Evolutionary conservation across 2,113 vertebrate genomes (phyloP).

Genomic region (Uropsilus gracilis): DNA sequence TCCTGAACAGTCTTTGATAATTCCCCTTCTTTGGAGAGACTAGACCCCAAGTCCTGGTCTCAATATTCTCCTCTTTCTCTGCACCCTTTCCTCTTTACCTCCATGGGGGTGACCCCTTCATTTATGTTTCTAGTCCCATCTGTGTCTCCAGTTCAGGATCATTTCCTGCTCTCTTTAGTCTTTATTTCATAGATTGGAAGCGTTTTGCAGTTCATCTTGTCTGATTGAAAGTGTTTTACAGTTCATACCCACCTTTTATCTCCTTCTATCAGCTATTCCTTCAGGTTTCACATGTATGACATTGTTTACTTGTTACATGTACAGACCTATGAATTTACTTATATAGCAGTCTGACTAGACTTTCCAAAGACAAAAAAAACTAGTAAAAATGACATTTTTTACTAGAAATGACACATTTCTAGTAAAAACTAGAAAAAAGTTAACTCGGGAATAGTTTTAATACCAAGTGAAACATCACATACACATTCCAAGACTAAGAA

Average conservation of each 20-base stretch:
- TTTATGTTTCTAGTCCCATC: not conserved
- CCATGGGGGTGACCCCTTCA: not conserved
- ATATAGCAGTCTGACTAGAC: too few species aligned
- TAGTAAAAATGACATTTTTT: too few species aligned
- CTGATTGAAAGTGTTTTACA: not conserved
- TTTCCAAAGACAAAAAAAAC: too few species aligned
- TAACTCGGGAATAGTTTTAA: too few species aligned
- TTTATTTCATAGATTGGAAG: not conserved
- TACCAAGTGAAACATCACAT: too few species aligned
- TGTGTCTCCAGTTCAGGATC: not conserved
- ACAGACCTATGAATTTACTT: too few species aligned
- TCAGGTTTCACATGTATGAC: not conserved
- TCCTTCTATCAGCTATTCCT: not conserved
- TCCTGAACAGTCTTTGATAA: not conserved
- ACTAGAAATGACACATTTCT: too few species aligned
- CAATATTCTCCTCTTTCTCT: not conserved
- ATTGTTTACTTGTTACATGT: too few species aligned
- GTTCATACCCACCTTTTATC: not conserved
- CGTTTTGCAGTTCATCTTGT: not conserved
- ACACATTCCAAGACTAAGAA: too few species aligned
- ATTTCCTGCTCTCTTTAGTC: not conserved
- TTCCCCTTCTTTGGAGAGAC: not conserved
- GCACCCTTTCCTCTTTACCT: not conserved
- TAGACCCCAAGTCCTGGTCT: not conserved
- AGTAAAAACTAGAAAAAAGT: too few species aligned